Base-by-base conservation (phyloP, 2,113 vertebrate genomes). In the Rana temporaria region DNA sequence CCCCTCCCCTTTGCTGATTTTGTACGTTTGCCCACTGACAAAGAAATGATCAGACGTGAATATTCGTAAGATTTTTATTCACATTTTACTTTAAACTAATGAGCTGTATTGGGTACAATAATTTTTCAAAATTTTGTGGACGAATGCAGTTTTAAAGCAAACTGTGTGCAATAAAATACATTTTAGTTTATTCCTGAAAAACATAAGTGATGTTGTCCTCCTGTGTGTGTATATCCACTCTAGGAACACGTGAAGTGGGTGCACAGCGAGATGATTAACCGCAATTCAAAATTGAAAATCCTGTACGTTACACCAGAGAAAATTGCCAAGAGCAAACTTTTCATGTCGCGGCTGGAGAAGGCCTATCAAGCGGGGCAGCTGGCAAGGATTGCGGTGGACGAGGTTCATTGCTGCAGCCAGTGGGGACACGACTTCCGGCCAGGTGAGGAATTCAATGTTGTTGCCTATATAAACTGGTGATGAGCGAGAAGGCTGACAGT, bases 351-450 rank as follows among this genome's bases (percentile, higher is more conserved):
- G 79, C 90, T 99, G 52, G 97, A 99, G 87, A 99, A 99, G 85
- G 97, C 97, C 16, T 95, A 99, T 42, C 95, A 96, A 5, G 90
- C 94, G 0, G 90, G 90, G 15, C 86, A 93, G 24, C 91, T 99
- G 12, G 90, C 92, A 48, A 95, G 92, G 0, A 91, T 99, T 0
- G 97, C 98, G 1, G 95, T 99, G 64, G 98, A 99, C 20, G 98
- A 99, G 85, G 98, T 99, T 76, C 98, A 99, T 32, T 99, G 98
- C 88, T 99, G 98, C 84, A 99, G 98, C 84, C 98, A 99, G 38
- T 99, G 98, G 98, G 98, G 98, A 2, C 97, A 99, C 0, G 98
- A 99, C 85, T 99, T 99, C 93, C 95, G 98, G 87, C 97, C 96
- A 56, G 97, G 98, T 99, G 89, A 71, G 89, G 1, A 17, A 0